Base-by-base conservation (phyloP, 2,888 invertebrate species). In the Venusia cambrica region DNA sequence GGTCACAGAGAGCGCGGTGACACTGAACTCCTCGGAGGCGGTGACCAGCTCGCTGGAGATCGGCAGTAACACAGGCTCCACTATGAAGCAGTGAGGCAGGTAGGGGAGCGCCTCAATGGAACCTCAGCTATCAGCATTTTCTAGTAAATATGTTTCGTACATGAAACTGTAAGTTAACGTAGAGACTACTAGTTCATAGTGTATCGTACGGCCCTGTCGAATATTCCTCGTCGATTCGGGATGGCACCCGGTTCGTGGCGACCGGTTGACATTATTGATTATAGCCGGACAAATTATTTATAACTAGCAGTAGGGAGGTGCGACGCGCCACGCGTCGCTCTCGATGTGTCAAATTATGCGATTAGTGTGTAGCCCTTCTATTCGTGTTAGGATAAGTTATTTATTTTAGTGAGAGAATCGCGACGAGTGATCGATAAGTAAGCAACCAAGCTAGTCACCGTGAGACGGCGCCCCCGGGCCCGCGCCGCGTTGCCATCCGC, bases 381-480 rank as follows among this genome's bases (percentile, higher is more conserved):
- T n/a, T 65, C 62, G 67, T 67, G 65, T 73, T 66, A 66, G 62
- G 37, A 46, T 83, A 81, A 83, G 79, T 84, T 78, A 85, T 85
- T 85, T 85, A 85, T 85, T 84, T 65, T 80, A 80, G 84, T 75
- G 78, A 79, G 76, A 77, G 72, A 67, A 57, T 72, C 61, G 67
- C 65, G 69, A 67, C 63, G 71, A 70, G 67, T 71, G 70, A 72
- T 73, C 64, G 71, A 69, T 77, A 74, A 61, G 68, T 78, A 74
- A 76, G 80, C 78, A 80, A 83, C 73, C 67, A 73, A 83, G 83
- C 85, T 84, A 85, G 84, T 85, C 84, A 84, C 66, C 65, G 54
- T 54, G 81, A 69, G 81, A 72, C 72, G 60, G 66, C 46, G 57
- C 49, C 46, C 55, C 53, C 55, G 51, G 54, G 57, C 57, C 59